Evolutionary conservation across 2,113 vertebrate genomes (phyloP).

Genomic region (Mystacornis crossleyi): DNA sequence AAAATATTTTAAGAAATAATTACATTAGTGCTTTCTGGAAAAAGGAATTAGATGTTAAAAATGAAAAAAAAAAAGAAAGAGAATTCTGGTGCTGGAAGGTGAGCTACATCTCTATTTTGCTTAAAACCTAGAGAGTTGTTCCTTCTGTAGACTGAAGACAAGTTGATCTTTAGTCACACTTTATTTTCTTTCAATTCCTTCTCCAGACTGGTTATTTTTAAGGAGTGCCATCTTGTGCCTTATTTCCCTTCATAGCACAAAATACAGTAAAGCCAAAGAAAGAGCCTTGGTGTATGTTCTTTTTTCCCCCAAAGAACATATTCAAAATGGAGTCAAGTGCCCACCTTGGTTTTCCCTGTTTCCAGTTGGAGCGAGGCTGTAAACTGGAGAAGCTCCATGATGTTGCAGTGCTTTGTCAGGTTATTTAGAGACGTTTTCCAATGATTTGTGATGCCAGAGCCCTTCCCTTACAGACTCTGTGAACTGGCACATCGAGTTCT

Average conservation of each 20-base stretch:
- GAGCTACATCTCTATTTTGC: neutral
- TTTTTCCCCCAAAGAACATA: neutral
- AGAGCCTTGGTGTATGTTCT: neutral
- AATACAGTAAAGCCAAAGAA: neutral
- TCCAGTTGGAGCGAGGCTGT: rapidly evolving
- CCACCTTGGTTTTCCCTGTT: neutral
- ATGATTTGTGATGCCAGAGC: neutral
- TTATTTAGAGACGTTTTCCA: neutral
- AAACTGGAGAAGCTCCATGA: neutral
- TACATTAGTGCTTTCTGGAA: neutral
- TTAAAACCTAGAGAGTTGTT: neutral
- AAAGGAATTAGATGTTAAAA: neutral
- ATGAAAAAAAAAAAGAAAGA: too few relatives aligned
- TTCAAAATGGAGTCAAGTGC: neutral
- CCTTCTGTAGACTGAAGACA: neutral
- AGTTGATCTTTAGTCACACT: neutral
- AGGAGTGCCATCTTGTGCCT: neutral
- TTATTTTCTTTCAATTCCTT: neutral
- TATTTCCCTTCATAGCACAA: neutral
- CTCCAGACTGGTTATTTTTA: neutral
- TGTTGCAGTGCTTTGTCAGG: rapidly evolving
- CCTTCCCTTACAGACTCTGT: neutral
- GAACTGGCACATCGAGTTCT: rapidly evolving
- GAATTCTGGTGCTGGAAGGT: neutral
- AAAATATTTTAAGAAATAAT: slow-evolving; percentile 36